A percentile compares a stretch with the other conserved stretches of the same genome.
phyloP scores from a whole-genome alignment of 2,888 invertebrate genomes.

The Plagiodera versicolora region DNA sequence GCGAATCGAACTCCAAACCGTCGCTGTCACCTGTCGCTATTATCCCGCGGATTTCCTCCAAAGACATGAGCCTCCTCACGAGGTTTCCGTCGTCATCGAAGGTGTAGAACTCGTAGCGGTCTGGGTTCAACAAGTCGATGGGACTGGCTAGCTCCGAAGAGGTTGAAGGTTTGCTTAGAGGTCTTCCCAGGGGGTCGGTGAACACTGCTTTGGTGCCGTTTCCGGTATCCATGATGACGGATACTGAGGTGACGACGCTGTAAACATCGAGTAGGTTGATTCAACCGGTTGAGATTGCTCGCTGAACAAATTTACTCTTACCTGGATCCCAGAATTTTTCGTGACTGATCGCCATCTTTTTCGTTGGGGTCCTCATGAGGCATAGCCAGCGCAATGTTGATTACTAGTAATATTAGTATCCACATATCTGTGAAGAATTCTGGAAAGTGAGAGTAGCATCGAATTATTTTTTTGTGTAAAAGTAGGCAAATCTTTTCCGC shows the following conservation, averaged over 20 bases:
- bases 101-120: conserved; percentile 84
- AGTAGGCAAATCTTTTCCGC: not conserved
- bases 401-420: conserved; percentile 29
- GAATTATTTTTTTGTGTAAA: not conserved
- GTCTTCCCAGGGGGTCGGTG: conserved; percentile 70
- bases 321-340: conserved; percentile 65
- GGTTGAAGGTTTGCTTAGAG: conserved; percentile 64
- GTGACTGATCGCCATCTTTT: conserved; percentile 56
- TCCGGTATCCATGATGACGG: conserved; percentile 61
- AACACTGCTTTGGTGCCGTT: conserved; percentile 65
- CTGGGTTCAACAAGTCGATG: conserved; percentile 76
- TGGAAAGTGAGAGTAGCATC: conserved; percentile 20
- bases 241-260: conserved; percentile 68
- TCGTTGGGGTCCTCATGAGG: conserved; percentile 29
- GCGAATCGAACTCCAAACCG: conserved; percentile 59
- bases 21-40: conserved; percentile 81
- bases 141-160: conserved; percentile 75
- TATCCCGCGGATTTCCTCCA: conserved; percentile 81
- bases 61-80: conserved; percentile 80
- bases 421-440: conserved; percentile 27
- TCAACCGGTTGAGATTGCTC: too few species aligned
- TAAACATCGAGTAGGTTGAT: conserved; percentile 36
- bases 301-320: conserved; percentile 46
- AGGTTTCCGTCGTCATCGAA: conserved; percentile 83
- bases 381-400: conserved; percentile 20